Percentiles rank a stretch among this genome's conserved stretches.
phyloP scores from a whole-genome alignment of 2,113 vertebrate genomes.

The Pundamilia nyererei region DNA sequence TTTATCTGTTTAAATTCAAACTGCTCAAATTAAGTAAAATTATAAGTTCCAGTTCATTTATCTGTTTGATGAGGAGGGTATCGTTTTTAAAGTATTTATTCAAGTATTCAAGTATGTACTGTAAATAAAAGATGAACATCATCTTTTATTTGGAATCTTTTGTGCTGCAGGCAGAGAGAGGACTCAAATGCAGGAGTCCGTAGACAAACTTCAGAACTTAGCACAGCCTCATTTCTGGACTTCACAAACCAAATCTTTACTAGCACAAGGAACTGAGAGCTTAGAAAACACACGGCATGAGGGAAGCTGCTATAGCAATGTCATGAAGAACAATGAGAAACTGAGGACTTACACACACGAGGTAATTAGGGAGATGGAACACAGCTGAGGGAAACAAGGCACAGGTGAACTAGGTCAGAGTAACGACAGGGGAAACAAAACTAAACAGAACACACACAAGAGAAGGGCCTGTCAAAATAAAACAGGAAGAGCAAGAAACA shows the following conservation, averaged over 20 bases:
- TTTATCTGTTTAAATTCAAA: background rate
- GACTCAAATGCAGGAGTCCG: background rate
- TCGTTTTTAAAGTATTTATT: background rate
- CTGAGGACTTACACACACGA: background rate
- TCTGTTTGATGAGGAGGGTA: background rate
- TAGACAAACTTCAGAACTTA: background rate
- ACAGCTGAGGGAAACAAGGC: background rate
- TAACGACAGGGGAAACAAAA: background rate
- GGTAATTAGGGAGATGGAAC: background rate
- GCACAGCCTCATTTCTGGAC: background rate
- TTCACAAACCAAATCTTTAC: background rate
- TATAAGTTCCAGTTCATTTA: background rate
- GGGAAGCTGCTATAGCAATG: background rate
- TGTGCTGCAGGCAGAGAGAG: background rate
- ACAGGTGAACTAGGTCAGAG: background rate
- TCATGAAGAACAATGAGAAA: background rate
- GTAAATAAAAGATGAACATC: background rate
- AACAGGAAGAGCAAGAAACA: background rate
- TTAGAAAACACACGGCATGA: background rate
- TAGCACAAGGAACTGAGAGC: background rate
- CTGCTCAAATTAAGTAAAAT: background rate
- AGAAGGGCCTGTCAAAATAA: background rate
- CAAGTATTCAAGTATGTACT: background rate
- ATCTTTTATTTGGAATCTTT: background rate
- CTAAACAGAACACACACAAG: background rate